Conservation (phyloP, 1,140 invertebrate species). For the Hylaeus anthracinus region DNA sequence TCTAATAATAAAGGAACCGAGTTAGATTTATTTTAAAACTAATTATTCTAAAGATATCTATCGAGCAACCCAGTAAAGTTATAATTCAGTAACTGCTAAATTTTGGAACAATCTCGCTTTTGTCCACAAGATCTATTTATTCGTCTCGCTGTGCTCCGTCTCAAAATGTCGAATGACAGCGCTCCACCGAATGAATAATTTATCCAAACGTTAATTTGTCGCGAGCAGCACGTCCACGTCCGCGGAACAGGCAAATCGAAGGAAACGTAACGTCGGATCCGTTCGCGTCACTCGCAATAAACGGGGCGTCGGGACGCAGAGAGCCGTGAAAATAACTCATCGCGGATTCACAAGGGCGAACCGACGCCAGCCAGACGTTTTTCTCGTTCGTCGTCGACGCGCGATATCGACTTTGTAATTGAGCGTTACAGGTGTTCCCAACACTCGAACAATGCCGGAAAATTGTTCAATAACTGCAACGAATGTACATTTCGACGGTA, state of each 20-base stretch:
- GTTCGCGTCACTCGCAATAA: neutral
- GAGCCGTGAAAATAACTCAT: conserved; percentile 42
- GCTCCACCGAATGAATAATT: neutral
- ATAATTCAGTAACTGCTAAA: too few relatives aligned
- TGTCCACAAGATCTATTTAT: too few relatives aligned
- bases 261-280: conserved; percentile 17
- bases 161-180: too few relatives aligned
- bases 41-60: too few relatives aligned
- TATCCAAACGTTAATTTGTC: neutral
- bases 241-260: neutral
- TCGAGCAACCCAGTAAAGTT: too few relatives aligned
- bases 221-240: neutral
- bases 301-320: neutral
- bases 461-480: conserved; percentile 74
- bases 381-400: conserved; percentile 46
- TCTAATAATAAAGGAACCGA: too few relatives aligned
- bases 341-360: conserved; percentile 14
- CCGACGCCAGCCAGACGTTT: conserved; percentile 31
- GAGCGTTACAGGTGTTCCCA: conserved; percentile 72
- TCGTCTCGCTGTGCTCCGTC: too few relatives aligned
- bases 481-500: conserved; percentile 71
- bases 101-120: too few relatives aligned
- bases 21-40: too few relatives aligned
- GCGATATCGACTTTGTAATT: conserved; percentile 67
- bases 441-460: conserved; percentile 55